Percentiles rank a stretch among this genome's conserved stretches.
Evolutionary conservation across 1,140 invertebrate genomes (phyloP).

Genomic region (Drosophila lacertosa): DNA sequence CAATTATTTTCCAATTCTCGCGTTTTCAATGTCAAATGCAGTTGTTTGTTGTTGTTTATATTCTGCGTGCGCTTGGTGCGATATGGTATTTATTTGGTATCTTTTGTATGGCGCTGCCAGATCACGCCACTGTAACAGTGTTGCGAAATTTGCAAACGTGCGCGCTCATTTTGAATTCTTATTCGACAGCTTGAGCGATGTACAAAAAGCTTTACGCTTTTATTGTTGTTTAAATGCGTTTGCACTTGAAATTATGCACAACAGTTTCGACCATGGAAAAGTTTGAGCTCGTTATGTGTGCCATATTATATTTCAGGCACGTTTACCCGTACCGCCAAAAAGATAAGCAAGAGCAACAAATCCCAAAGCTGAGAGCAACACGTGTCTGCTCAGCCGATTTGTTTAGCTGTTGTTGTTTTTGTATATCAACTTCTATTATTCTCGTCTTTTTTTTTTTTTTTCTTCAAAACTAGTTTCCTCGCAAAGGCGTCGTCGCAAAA

Average conservation of each 20-base stretch:
- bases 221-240: not conserved
- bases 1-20: constrained; percentile 48
- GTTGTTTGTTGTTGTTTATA: constrained; percentile 56
- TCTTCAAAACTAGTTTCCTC: constrained; percentile 64
- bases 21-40: constrained; percentile 66
- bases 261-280: constrained; percentile 24
- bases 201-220: constrained; percentile 6
- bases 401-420: constrained; percentile 1
- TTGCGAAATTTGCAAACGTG: not conserved
- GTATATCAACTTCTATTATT: too few relatives aligned
- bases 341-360: constrained; percentile 19
- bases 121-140: not conserved
- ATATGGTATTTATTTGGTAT: constrained; percentile 22
- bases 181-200: too few relatives aligned
- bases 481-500: constrained; percentile 57
- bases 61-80: constrained; percentile 20
- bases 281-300: constrained; percentile 27
- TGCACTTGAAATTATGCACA: constrained; percentile 19
- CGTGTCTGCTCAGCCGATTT: constrained; percentile 51
- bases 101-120: constrained; percentile 8
- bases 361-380: constrained; percentile 46
- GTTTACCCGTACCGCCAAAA: constrained; percentile 16
- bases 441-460: constrained; percentile 34
- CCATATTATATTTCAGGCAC: constrained; percentile 37
- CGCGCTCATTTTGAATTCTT: constrained; percentile 10